Evolutionary conservation across 2,113 vertebrate genomes (phyloP), one percentile per base, ranked within the genome.

Genomic region (Phrynosoma blainvillii): DNA sequence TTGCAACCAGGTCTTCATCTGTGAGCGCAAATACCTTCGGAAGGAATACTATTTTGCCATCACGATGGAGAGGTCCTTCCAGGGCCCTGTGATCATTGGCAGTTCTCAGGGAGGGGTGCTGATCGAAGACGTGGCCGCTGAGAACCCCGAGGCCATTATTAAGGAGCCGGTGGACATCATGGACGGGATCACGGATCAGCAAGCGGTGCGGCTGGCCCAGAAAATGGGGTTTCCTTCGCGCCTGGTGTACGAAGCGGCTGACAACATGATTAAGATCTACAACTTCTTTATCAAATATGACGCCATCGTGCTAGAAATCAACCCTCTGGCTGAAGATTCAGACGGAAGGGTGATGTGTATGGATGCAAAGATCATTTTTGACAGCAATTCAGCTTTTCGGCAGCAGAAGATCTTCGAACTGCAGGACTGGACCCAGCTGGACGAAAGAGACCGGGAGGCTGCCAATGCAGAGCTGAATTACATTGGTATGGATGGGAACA

Each of bases 1-100:
- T 96, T 99, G 99, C 94, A 99, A 99, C 96, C 98, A 99, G 96
- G 99, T 99, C 90, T 98, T 99, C 93, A 94, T 99, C 96, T 99
- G 99, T 68, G 99, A 99, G 96, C 97, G 99, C 92, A 97, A 98
- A 91, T 99, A 99, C 90, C 98, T 98, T 25, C 97, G 99, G 93
- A 97, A 98, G 93, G 99, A 99, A 91, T 99, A 99, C 96, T 99
- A 99, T 95, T 99, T 99, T 89, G 98, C 99, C 92, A 99, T 99
- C 96, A 97, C 98, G 93, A 99, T 99, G 98, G 99, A 99, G 96
- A 97, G 98, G 93, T 97, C 98, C 77, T 99, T 95, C 95, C 98
- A 99, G 96, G 98, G 98, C 42, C 99, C 99, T 0, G 98, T 99
- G 52, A 91, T 99, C 92, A 98, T 99, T 92, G 98, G 98, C 96